Base-by-base conservation (phyloP, 2,888 invertebrate genomes). In the Dynastes grantii region DNA sequence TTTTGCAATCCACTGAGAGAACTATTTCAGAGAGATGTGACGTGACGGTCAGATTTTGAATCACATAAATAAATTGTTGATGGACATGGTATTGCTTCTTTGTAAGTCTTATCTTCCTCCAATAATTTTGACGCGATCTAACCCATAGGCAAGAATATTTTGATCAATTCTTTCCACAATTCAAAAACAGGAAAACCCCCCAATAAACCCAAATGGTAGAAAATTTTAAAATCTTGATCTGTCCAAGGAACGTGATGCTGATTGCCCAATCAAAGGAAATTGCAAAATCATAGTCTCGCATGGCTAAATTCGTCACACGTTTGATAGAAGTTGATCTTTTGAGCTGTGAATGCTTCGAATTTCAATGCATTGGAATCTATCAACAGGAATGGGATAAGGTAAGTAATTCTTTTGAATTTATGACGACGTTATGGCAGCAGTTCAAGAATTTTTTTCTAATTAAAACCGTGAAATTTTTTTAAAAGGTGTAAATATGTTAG, bases 351-450 rank as follows among this genome's bases (percentile, higher is more conserved):
- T 89, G 90, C 0, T 86, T 95, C 9, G 93, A 93, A 82, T 91
- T 92, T 70, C 92, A 94, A 83, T 93, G 94, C 83, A 88, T 94
- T 53, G 91, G 92, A 0, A 90, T 95, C 13, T 94, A 94, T 78
- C 91, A 92, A 82, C 90, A 91, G 81, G 93, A 94, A 79, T 95
- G 94, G 94, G 85, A 86, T 78, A 75, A 84, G 84, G 86, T 86
- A 81, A 2, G 45, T 1, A 8, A 9, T 45, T 45, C 11, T 9
- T 40, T 6, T 6, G 9, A 6, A 22, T 22, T 22, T 22, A 22
- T 22, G 22, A 1, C 22, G 22, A 22, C 22, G 22, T 22, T 22
- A 22, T 22, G 22, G 22, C 22, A 22, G 22, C 22, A 22, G 22
- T 22, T 22, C 22, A 22, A 22, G 22, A 22, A 22, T 22, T 22